phyloP scores from a whole-genome alignment of 2,888 invertebrate genomes.

The Eulithis testata region DNA sequence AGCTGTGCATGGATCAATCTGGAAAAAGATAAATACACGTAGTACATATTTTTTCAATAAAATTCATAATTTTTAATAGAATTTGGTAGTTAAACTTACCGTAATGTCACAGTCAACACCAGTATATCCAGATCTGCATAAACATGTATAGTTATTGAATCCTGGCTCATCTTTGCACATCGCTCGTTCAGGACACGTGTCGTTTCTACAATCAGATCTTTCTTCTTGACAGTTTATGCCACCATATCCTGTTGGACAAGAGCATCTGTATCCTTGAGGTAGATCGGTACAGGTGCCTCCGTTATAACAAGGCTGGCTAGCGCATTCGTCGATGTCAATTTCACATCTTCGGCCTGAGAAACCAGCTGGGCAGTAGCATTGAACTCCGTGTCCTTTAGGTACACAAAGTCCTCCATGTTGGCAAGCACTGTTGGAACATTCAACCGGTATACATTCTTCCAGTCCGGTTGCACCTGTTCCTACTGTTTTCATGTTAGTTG shows the following conservation, averaged over 20 bases:
- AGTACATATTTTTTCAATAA: neutral
- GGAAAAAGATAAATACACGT: slow-evolving; percentile 48
- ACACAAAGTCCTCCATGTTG: slow-evolving; percentile 96
- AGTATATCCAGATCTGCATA: slow-evolving; percentile 97
- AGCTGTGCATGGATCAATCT: slow-evolving; percentile 95
- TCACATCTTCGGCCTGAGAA: slow-evolving; percentile 97
- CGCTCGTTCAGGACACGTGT: slow-evolving; percentile 97
- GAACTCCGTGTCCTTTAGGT: slow-evolving; percentile 94
- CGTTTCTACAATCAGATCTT: slow-evolving; percentile 93
- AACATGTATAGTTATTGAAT: slow-evolving; percentile 94
- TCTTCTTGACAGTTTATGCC: slow-evolving; percentile 98
- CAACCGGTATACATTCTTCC: slow-evolving; percentile 94
- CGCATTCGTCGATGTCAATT: slow-evolving; percentile 97
- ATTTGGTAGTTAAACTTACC: slow-evolving; percentile 73
- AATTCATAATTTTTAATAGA: neutral
- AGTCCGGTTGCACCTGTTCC: slow-evolving; percentile 91
- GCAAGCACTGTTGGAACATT: slow-evolving; percentile 94
- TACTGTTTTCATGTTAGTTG: slow-evolving; percentile 94
- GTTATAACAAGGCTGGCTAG: slow-evolving; percentile 97
- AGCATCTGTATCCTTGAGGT: slow-evolving; percentile 96
- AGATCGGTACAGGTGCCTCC: slow-evolving; percentile 96
- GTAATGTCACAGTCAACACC: slow-evolving; percentile 96
- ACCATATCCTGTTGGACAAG: slow-evolving; percentile 93
- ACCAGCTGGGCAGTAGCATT: slow-evolving; percentile 97
- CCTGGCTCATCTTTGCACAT: slow-evolving; percentile 98